Evolutionary conservation across 2,888 invertebrate genomes (phyloP).

Genomic region (Napeogenes inachia): DNA sequence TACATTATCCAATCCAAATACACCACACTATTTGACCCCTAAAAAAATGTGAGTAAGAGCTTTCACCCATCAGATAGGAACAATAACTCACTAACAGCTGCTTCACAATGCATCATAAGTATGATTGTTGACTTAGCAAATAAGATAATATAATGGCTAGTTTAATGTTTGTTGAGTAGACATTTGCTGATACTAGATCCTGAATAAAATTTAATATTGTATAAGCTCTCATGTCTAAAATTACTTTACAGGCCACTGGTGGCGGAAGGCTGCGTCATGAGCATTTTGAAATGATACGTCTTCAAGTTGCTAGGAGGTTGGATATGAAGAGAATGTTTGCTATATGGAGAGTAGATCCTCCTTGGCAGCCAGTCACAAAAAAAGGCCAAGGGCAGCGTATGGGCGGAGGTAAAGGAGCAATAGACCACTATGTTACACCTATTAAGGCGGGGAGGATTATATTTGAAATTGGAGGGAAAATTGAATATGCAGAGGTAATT

Average conservation of each 20-base stretch:
- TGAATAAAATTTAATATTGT: neutral
- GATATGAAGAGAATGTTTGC: constrained; percentile 92
- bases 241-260: constrained; percentile 81
- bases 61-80: too few relatives aligned
- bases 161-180: too few relatives aligned
- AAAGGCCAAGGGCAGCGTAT: constrained; percentile 93
- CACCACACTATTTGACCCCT: too few relatives aligned
- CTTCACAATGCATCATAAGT: too few relatives aligned
- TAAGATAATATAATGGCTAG: too few relatives aligned
- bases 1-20: too few relatives aligned
- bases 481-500: constrained; percentile 87
- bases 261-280: constrained; percentile 89
- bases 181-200: too few relatives aligned
- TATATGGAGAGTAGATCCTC: constrained; percentile 94
- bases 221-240: neutral
- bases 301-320: constrained; percentile 86
- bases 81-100: too few relatives aligned
- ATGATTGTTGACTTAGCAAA: too few relatives aligned
- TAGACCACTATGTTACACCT: constrained; percentile 97
- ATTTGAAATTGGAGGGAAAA: constrained; percentile 93
- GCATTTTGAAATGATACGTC: constrained; percentile 94
- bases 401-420: constrained; percentile 97
- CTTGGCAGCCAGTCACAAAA: constrained; percentile 96
- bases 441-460: constrained; percentile 93
- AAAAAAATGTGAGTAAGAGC: too few relatives aligned